Percentiles rank a stretch among this genome's conserved stretches.
Conservation (phyloP, 2,113 vertebrate genomes). For the Elachura formosa region DNA sequence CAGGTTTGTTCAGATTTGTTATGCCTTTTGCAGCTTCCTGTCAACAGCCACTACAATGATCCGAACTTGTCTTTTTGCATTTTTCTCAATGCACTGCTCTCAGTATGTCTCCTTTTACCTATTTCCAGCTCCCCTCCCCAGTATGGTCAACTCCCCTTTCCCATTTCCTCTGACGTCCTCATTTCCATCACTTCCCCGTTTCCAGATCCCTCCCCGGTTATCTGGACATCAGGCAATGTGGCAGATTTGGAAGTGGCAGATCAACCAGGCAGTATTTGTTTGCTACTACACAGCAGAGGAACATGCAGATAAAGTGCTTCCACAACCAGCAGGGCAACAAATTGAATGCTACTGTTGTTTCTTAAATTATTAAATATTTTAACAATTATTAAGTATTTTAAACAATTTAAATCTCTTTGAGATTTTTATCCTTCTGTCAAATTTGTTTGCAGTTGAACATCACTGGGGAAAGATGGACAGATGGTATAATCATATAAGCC, state of each 20-base stretch:
- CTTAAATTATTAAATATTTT: background rate
- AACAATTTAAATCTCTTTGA: constrained; percentile 7
- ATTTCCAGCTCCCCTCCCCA: background rate
- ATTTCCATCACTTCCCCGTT: background rate
- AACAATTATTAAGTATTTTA: background rate
- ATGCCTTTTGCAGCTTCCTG: background rate
- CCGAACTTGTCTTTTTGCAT: background rate
- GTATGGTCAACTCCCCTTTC: background rate
- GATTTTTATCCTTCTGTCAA: background rate
- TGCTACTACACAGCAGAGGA: background rate
- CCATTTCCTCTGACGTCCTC: background rate
- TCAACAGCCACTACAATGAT: background rate
- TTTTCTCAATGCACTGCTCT: background rate
- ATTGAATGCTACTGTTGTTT: background rate
- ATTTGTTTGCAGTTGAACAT: background rate
- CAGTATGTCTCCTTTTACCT: background rate
- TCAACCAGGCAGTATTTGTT: background rate
- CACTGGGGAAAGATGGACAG: background rate
- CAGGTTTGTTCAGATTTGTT: background rate
- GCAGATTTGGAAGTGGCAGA: background rate
- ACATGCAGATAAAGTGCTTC: background rate
- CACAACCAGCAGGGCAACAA: background rate
- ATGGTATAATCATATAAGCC: constrained; percentile 8
- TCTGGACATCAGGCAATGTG: background rate
- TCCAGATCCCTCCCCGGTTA: background rate